Conservation (phyloP, 1,140 invertebrate genomes). For the Zaprionus davidi region DNA sequence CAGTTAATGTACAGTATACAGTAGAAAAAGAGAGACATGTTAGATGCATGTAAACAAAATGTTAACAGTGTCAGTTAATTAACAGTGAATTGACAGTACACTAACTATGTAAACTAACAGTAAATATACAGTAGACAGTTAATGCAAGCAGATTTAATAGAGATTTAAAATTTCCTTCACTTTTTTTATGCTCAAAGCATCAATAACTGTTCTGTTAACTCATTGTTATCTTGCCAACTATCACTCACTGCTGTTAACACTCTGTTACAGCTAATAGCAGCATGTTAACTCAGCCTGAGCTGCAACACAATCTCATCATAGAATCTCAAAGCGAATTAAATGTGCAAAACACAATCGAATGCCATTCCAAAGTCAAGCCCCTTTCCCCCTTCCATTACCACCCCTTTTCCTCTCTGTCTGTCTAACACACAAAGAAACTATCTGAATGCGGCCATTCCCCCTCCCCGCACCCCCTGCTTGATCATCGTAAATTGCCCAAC, state of each 20-base stretch:
- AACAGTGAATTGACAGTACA: too few species aligned
- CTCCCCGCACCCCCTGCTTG: neutral
- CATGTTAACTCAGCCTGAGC: neutral
- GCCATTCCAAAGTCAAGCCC: slow-evolving; percentile 2
- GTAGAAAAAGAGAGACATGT: neutral
- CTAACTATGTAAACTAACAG: neutral
- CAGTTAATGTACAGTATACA: neutral
- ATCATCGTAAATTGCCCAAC: slow-evolving; percentile 9
- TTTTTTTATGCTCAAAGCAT: neutral
- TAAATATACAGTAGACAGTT: neutral
- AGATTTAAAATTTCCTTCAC: too few species aligned
- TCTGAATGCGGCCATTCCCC: neutral
- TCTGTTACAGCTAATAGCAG: neutral
- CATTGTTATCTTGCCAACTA: neutral
- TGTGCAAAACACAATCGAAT: slow-evolving; percentile 8
- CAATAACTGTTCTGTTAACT: neutral
- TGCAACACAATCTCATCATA: neutral
- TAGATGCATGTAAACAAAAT: neutral
- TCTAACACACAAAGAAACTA: slow-evolving; percentile 7
- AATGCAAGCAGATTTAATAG: neutral
- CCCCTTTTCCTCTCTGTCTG: too few species aligned
- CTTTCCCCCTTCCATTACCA: neutral
- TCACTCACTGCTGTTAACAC: neutral
- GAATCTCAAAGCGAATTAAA: neutral
- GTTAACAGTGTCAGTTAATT: neutral